Conservation (phyloP, 2,113 vertebrate genomes). For the Gobius niger region DNA sequence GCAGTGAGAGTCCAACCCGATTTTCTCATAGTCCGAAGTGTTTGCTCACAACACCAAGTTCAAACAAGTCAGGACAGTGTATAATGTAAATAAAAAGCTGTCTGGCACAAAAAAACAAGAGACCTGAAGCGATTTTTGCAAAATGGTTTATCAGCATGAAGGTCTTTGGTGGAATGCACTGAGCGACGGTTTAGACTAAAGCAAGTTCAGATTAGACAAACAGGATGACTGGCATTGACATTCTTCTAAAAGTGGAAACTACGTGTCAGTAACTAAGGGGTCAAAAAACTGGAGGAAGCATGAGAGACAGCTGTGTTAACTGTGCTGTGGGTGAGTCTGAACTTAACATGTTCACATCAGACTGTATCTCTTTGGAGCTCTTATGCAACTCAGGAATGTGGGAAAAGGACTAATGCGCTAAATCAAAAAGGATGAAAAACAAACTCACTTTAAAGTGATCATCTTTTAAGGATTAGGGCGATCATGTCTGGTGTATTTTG, state of each 20-base stretch:
- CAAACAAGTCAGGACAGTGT: neutral
- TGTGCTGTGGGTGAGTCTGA: conserved; percentile 2
- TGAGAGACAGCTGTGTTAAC: conserved; percentile 41
- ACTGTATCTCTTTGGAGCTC: conserved; percentile 48
- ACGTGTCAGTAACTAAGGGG: conserved; percentile 28
- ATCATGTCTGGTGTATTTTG: too few species aligned
- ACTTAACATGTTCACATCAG: conserved; percentile 33
- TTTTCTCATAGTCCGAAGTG: conserved; percentile 42
- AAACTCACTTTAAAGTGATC: conserved; percentile 13
- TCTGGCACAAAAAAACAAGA: neutral
- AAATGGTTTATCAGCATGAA: conserved; percentile 7
- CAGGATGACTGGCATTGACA: conserved; percentile 22
- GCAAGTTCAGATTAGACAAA: conserved; percentile 12
- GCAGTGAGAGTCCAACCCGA: conserved; percentile 33
- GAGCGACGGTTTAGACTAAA: neutral
- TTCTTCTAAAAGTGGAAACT: conserved; percentile 45
- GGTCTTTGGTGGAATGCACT: conserved; percentile 5
- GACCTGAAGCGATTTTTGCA: neutral
- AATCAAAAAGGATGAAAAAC: conserved; percentile 22
- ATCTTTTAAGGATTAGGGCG: neutral
- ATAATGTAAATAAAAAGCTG: conserved; percentile 3
- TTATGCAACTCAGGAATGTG: conserved; percentile 68
- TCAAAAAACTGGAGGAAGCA: conserved; percentile 21
- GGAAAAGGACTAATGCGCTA: conserved; percentile 35
- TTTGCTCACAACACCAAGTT: conserved; percentile 33